Conservation (phyloP, 2,113 vertebrate genomes). For the Rousettus leschenaultii region DNA sequence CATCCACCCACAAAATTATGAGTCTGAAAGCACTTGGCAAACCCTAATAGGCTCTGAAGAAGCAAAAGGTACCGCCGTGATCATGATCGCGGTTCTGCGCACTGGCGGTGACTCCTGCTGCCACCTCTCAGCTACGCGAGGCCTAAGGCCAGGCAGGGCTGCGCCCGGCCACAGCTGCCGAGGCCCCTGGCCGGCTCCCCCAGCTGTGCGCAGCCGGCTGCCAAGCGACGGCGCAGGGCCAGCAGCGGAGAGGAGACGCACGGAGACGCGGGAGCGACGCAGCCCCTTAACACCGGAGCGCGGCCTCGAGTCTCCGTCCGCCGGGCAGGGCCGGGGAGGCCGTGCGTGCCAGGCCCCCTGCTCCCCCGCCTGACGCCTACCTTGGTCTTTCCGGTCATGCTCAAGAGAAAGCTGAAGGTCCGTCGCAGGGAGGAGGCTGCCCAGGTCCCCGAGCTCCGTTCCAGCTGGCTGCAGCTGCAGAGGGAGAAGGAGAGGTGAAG, state of each 20-base stretch:
- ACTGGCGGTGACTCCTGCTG: not conserved
- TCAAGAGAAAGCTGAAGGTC: constrained; percentile 85
- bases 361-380: constrained; percentile 61
- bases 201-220: constrained; percentile 24
- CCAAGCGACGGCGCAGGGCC: not conserved
- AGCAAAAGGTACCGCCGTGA: not conserved
- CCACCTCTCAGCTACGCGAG: not conserved
- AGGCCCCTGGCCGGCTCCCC: not conserved
- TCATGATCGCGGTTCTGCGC: not conserved
- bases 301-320: not conserved
- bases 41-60: not conserved
- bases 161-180: not conserved
- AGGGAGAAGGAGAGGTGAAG: not conserved
- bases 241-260: not conserved
- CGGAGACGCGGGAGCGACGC: not conserved
- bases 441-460: constrained; percentile 55
- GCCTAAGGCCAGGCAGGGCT: not conserved
- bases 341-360: not conserved
- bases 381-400: constrained; percentile 86
- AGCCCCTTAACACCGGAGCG: not conserved
- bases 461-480: constrained; percentile 79
- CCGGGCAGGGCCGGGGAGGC: not conserved
- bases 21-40: constrained; percentile 20
- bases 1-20: constrained; percentile 33
- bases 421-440: constrained; percentile 75